These are phyloP conservation scores for Pipra filicauda DNA, from an alignment of 2,113 vertebrate species.

Conservation along the genomic window DNA sequence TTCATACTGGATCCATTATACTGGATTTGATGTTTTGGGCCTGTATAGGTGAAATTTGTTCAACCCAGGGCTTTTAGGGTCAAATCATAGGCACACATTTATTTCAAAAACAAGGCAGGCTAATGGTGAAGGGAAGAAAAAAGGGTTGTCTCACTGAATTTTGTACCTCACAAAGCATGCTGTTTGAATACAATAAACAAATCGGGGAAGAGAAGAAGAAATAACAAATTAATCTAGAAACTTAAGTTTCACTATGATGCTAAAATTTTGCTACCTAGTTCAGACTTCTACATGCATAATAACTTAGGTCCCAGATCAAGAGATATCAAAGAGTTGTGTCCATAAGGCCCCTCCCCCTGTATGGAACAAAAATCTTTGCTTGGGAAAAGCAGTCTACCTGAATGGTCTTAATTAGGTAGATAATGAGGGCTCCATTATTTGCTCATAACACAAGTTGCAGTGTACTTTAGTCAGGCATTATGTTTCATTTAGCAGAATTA, in stretches of 20 bases:
- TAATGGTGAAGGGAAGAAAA: not conserved
- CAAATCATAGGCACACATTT: not conserved
- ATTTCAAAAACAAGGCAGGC: not conserved
- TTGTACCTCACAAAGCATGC: not conserved
- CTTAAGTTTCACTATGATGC: not conserved
- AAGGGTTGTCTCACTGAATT: not conserved
- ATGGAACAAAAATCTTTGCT: not conserved
- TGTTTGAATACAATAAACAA: not conserved
- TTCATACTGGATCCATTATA: not conserved
- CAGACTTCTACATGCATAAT: not conserved
- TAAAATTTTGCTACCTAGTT: not conserved
- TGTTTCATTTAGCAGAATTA: not conserved
- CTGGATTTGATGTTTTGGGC: not conserved
- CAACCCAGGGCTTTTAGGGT: not conserved
- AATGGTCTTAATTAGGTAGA: not conserved
- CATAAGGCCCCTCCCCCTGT: fast-evolving
- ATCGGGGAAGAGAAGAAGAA: not conserved
- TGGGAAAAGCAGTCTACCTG: not conserved
- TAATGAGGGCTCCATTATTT: not conserved
- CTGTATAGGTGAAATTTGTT: fast-evolving
- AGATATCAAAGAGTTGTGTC: not conserved
- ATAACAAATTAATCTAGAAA: not conserved
- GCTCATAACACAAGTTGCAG: not conserved
- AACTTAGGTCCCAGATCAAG: not conserved
- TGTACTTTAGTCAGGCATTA: not conserved